Conservation (phyloP, 2,888 invertebrate genomes). For the Bombylius major region DNA sequence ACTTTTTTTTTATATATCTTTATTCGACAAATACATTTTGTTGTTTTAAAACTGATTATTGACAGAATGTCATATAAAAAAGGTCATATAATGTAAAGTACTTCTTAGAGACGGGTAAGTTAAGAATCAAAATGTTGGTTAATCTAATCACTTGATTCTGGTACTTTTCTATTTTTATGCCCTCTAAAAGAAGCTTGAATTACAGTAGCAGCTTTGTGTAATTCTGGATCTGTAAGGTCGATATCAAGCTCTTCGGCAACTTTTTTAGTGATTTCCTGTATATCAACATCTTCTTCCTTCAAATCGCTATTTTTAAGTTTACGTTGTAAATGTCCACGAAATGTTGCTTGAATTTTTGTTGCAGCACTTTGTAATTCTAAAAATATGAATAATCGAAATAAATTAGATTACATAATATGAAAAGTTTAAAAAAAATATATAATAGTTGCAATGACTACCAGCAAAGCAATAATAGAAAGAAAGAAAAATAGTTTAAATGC, state of each 20-base stretch:
- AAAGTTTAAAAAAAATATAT: no score
- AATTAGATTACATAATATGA: background rate
- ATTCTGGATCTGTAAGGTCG: slow-evolving; percentile 72
- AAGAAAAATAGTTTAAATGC: no score
- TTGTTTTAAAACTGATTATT: no score
- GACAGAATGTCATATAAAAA: no score
- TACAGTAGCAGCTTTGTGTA: slow-evolving; percentile 82
- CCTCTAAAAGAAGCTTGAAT: slow-evolving; percentile 88
- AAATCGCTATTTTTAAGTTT: slow-evolving; percentile 45
- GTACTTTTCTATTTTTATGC: slow-evolving; percentile 69
- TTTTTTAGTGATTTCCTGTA: slow-evolving; percentile 42
- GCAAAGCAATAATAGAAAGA: no score
- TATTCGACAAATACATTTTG: no score
- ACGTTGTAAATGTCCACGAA: slow-evolving; percentile 78
- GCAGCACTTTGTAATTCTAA: slow-evolving; percentile 72
- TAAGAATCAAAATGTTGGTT: no score
- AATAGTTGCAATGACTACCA: no score
- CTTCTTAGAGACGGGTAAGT: no score
- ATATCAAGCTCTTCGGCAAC: slow-evolving; percentile 69
- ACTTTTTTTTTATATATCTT: no score
- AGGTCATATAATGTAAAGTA: no score
- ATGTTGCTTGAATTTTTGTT: slow-evolving; percentile 83
- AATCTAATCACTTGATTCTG: no score
- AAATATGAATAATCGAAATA: slow-evolving; percentile 23
- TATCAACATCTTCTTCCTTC: slow-evolving; percentile 38